Base-by-base conservation (phyloP, 2,113 vertebrate genomes). In the Festucalex cinctus region DNA sequence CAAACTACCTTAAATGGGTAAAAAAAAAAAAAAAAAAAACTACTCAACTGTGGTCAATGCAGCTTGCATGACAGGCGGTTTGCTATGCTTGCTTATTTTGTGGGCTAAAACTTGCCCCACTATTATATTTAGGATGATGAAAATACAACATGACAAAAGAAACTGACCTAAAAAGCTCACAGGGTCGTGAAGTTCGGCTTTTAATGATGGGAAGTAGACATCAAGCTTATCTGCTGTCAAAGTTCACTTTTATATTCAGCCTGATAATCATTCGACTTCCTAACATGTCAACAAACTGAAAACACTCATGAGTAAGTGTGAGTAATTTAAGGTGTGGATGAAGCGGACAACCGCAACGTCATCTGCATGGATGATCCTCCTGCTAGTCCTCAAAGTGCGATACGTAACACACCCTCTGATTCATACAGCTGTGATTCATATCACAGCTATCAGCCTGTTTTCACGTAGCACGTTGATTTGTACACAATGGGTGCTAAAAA, bases 181-280 rank as follows among this genome's bases (percentile, higher is more conserved):
- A 3, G 12, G 43, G 57, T 74, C 58, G 46, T 69, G 5, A 62
- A 57, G 79, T 73, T 86, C 36, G 66, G 10, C 4, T 26, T 28
- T 16, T 56, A 56, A 56, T 56, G 24, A 56, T 13, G 49, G 22
- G n/a, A 49, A 5, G 19, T 2, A 49, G 4, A 6, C 6, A 20
- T 57, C 26, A 17, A n/a, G 74, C 70, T 85, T 78, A 84, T 83
- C 81, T 71, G 64, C 66, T 70, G 54, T 83, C 75, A 83, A 83
- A 86, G 83, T 90, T 43, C 80, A 70, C 10, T 39, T 65, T 61
- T 66, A 67, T 65, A 61, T 56, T 51, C 61, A 32, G 37, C 46
- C 51, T 26, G 20, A 64, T 69, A 69, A 68, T 24, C 41, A 39
- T 39, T 32, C 37, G 24, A 51, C 5, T 0, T 64, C 63, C 19